Conservation (phyloP, 2,113 vertebrate species). For the Macrotis lagotis region DNA sequence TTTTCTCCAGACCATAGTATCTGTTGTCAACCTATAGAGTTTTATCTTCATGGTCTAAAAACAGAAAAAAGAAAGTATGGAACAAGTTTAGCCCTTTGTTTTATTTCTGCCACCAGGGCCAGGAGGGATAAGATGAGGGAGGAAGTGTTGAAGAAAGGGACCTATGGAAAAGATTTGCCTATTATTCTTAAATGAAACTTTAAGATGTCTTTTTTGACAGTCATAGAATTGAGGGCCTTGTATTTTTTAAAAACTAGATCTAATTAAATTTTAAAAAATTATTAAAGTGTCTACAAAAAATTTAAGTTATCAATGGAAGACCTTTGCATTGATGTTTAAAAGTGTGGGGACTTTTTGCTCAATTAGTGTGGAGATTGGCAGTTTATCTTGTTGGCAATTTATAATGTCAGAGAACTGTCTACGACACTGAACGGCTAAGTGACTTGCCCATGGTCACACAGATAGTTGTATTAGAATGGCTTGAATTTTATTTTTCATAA, state of each 20-base stretch:
- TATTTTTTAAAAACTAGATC: not conserved
- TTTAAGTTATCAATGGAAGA: not conserved
- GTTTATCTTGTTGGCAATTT: not conserved
- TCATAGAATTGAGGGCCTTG: not conserved
- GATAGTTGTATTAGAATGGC: not conserved
- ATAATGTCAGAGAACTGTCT: not conserved
- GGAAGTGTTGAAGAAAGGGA: not conserved
- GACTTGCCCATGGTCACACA: not conserved
- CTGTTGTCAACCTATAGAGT: not conserved
- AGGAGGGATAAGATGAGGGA: not conserved
- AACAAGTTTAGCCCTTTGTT: not conserved
- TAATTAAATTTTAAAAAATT: not conserved
- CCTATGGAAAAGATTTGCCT: not conserved
- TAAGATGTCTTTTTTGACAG: not conserved
- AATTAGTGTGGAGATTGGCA: not conserved
- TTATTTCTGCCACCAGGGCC: not conserved
- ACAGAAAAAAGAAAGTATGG: not conserved
- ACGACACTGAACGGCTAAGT: not conserved
- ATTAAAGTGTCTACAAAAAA: not conserved
- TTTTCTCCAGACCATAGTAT: not conserved
- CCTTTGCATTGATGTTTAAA: not conserved
- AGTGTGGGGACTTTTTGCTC: not conserved
- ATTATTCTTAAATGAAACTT: not conserved
- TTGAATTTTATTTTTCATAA: conserved; percentile 22
- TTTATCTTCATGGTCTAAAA: not conserved